Evolutionary conservation across 2,797 vertebrate genomes (phyloP), one percentile per base, ranked within the genome.

Genomic region (Rhabdophis nuchalis): DNA sequence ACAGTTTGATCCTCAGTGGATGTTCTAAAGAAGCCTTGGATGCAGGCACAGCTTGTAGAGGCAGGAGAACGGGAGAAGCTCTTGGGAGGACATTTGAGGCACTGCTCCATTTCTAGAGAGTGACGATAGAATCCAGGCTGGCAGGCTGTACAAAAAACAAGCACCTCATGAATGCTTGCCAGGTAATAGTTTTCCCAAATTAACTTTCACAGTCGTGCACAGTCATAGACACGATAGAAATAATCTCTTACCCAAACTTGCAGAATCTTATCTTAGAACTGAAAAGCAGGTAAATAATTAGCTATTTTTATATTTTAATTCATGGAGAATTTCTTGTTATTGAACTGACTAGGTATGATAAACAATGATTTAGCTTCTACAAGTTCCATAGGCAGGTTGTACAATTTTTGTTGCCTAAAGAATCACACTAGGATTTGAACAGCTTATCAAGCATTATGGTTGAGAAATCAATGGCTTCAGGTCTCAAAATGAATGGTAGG

Each of bases 61-160:
- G 96, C 97, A 12, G 95, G 72, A 20, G 96, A 93, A 0, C 68
- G 91, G 0, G 97, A 95, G 60, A 93, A 93, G 95, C 97, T 98
- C 90, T 97, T 96, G 0, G 95, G 96, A 0, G 97, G 97, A 3
- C 97, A 98, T 92, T 96, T 95, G 91, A 97, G 95, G 93, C 97
- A 98, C 9, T 0, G 91, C 61, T 96, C 90, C 1, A 85, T 82
- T 7, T 96, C 95, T 89, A 93, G 11, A 0, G 97, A 95, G 5
- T 94, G 93, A 3, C 97, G 96, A 91, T 97, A 98, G 94, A 96
- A 97, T 54, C 97, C 97, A 1, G 91, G 86, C 72, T 96, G 96
- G 90, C 97, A 98, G 92, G 97, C 97, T 98, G 94, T 68, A 89
- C 86, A 94, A 61, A 60, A 52, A 3, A 57, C 56, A 94, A 54